Base-by-base conservation (phyloP, 2,888 invertebrate genomes). In the Thelaira solivaga region DNA sequence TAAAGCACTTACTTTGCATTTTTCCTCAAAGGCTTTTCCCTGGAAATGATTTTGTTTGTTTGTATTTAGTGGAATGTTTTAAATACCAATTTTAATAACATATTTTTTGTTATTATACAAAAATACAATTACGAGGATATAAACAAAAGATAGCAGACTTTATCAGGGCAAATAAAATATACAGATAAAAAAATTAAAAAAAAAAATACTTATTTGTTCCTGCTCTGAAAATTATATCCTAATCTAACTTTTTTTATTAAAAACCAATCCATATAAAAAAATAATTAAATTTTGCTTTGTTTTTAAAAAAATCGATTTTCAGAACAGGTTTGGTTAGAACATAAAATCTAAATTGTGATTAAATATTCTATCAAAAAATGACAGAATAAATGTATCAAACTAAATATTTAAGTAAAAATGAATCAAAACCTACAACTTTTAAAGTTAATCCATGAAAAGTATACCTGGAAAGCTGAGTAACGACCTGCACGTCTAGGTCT, bases 391-490 rank as follows among this genome's bases (percentile, higher is more conserved):
- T 34, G 16, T 73, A 5, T 59, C 22, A 59, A 45, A 64, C 47
- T 45, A n/a, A n/a, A n/a, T n/a, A 18, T 34, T 26, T 34, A 34
- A 16, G 8, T 20, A 51, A 62, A 53, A 55, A 22, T 61, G 59
- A 59, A 51, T 26, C 29, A 53, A 34, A 47, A 64, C 41, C 72
- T 73, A 67, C 24, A 75, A 26, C 39, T 43, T 29, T 43, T 4
- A 4, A 18, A 51, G 2, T 11, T 20, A 7, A 6, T 31, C 10
- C 6, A 55, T 39, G 20, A 20, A 16, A 80, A 83, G n/a, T 85
- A 84, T 89, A 96, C 98, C 94, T 99, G 98, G 90, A 99, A 99
- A 22, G 98, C 97, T 0, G 98, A 98, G 90, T 99, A 99, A 80
- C 98, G 91, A 47, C 97, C 96, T 59, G 95, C 96, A 84, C 94